Base-by-base conservation (phyloP, 2,113 vertebrate species). In the Pipa parva region DNA sequence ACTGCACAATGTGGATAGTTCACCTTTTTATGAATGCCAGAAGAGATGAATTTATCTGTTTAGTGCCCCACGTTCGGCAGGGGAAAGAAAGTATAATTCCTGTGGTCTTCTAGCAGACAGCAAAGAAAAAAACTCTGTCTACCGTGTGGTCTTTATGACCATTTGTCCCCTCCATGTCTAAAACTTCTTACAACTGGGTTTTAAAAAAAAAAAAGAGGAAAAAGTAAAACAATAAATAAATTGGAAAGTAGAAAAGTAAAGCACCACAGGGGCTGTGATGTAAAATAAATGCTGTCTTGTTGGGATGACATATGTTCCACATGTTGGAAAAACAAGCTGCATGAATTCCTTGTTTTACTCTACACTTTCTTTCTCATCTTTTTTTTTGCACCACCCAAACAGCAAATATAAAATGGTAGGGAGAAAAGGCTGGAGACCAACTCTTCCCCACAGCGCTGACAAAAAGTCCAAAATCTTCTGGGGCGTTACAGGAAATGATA, bases 221-320 rank as follows among this genome's bases (percentile, higher is more conserved):
- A n/a, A n/a, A 24, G 15, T 22, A 22, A 49, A 49, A 33, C 59
- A 66, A 66, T 58, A 66, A 66, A 57, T 65, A 36, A 5, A 1
- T 22, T 31, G 15, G 20, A 21, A 51, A 59, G 46, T 13, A 22
- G 57, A 33, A 59, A 20, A 21, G 54, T 29, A 17, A 36, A 24
- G 78, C 77, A 67, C 61, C 71, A 18, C 66, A 77, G 83, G 90
- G 85, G 89, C 84, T 82, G 81, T 72, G 83, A 87, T 87, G 87
- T 89, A 89, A 92, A 92, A 93, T 88, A 88, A 92, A 81, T 87
- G 83, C 48, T 27, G 83, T 83, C 80, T 83, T 87, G 85, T 75
- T 83, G 81, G 89, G 86, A 87, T 74, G 86, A 85, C 92, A 96
- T 94, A 86, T 94, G 92, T 91, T 92, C 88, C 83, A 91, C 91